Percentiles rank a stretch among this genome's conserved stretches.
Conservation (phyloP, 2,113 vertebrate genomes). For the Brevimyrus niger region DNA sequence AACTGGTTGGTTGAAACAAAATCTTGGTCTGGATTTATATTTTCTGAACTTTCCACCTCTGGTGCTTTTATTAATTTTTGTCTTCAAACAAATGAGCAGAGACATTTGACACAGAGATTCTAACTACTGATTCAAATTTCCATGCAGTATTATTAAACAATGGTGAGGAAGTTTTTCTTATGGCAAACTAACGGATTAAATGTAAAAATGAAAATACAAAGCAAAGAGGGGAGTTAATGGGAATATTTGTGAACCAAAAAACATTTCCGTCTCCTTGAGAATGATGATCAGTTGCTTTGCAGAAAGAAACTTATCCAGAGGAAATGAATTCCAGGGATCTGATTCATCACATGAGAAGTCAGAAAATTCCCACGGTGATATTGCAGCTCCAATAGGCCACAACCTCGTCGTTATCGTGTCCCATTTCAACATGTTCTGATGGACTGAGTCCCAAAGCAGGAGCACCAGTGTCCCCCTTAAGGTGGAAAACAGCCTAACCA, state of each 20-base stretch:
- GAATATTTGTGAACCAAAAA: constrained; percentile 19
- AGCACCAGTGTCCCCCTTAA: too few species aligned
- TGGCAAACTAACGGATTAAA: background rate
- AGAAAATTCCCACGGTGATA: constrained; percentile 22
- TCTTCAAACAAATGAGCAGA: background rate
- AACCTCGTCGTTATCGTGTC: background rate
- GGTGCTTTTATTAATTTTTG: background rate
- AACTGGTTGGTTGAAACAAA: too few species aligned
- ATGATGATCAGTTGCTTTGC: background rate
- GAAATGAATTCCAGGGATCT: constrained; percentile 19
- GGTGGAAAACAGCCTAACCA: background rate
- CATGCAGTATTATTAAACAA: background rate
- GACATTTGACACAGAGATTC: background rate
- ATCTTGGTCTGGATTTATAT: too few species aligned
- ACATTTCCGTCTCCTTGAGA: background rate
- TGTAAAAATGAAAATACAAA: background rate
- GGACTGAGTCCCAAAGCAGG: background rate
- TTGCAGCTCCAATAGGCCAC: constrained; percentile 4
- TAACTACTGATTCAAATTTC: background rate
- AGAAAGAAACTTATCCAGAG: background rate
- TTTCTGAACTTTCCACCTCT: background rate
- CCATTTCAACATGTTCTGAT: constrained; percentile 9
- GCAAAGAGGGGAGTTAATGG: constrained; percentile 8
- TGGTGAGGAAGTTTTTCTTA: background rate
- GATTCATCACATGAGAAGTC: constrained; percentile 17